A percentile compares a stretch with the other conserved stretches of the same genome.
Conservation (phyloP, 2,888 invertebrate genomes). For the Pasiphila rectangulata region DNA sequence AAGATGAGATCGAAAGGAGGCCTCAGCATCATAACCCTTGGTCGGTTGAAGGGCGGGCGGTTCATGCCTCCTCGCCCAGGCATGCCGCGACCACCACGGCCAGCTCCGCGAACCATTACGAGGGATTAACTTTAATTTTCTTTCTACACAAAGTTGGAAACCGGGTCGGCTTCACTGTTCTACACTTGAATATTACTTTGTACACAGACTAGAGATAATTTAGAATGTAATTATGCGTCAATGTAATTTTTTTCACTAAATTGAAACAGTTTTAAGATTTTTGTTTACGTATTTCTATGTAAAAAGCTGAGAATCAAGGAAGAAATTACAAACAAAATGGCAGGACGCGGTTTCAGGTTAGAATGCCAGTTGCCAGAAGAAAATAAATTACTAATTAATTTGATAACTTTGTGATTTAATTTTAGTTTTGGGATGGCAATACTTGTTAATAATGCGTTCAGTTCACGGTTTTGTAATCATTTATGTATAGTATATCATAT, state of each 20-base stretch:
- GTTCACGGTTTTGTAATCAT: neutral
- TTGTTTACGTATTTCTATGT: conserved; percentile 2
- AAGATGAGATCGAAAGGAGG: conserved; percentile 93
- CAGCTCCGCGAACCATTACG: conserved; percentile 85
- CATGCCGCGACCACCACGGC: conserved; percentile 85
- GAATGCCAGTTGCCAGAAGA: neutral
- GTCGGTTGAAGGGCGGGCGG: conserved; percentile 70
- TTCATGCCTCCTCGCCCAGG: conserved; percentile 83
- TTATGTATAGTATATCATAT: no score
- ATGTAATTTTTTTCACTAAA: neutral
- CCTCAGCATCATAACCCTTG: conserved; percentile 74
- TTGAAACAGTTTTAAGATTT: neutral
- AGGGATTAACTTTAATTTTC: neutral
- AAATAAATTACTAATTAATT: neutral
- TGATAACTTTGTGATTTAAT: no score
- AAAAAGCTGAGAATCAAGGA: neutral
- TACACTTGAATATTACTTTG: neutral
- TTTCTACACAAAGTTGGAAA: neutral
- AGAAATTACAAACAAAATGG: conserved; percentile 27
- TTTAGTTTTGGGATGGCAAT: no score
- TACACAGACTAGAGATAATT: neutral
- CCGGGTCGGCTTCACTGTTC: neutral
- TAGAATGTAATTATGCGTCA: neutral
- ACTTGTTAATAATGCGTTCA: neutral
- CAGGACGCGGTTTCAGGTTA: conserved; percentile 10